Base-by-base conservation (phyloP, 2,797 vertebrate genomes). In the Nothura maculosa region DNA sequence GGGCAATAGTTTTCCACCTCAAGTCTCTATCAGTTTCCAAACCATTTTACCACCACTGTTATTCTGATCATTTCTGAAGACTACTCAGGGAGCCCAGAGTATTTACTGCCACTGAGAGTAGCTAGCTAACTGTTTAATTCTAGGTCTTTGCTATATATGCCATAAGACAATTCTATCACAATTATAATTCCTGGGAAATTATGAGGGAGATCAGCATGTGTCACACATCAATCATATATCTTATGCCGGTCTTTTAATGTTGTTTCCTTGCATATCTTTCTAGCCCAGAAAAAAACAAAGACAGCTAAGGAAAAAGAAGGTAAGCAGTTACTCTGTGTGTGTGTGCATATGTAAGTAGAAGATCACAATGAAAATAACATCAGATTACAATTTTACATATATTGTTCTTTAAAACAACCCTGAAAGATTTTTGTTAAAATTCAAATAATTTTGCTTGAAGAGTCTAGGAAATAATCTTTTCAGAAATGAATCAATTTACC, bases 301-400 rank as follows among this genome's bases (percentile, higher is more conserved):
- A 92, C 93, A 66, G 22, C 79, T 87, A 97, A 96, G 47, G 94
- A 96, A 94, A 97, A 75, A 84, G 91, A 97, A 95, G 97, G 98
- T 98, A 97, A 70, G 92, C 67, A 84, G 75, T 85, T 73, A 60
- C 4, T 72, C 20, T 15, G 4, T 50, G 6, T 43, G 6, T 43
- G 17, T 42, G 17, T 58, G 22, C 5, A 14, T 66, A 30, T 18
- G 8, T 28, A 30, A 34, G 9, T 74, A 32, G 28, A 75, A 61
- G 9, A 64, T 60, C 2, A 38, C 36, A 74, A 58, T 30, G 66
- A 57, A 86, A 80, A 86, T 52, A 73, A 2, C 2, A 30, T 20
- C 11, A 76, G 8, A 50, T 57, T 57, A n/a, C 3, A 79, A 8
- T 34, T 76, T 72, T 83, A 12, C 30, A 52, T 63, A n/a, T 30